Evolutionary conservation across 2,797 vertebrate species (phyloP), one percentile per base, ranked within the genome.

Genomic region (Gallinago stenura): DNA sequence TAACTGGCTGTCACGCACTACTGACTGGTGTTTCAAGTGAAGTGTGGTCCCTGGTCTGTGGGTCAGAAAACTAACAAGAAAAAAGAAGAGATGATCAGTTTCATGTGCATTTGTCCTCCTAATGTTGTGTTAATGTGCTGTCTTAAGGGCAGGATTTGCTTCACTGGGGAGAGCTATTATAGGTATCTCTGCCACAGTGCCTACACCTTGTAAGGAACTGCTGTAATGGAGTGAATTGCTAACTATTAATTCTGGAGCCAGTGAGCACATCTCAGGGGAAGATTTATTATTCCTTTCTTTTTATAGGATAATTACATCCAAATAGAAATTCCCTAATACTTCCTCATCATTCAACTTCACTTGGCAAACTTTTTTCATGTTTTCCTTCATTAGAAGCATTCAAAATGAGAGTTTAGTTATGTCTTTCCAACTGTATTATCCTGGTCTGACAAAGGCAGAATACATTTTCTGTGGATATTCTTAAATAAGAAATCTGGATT

Each of bases 241-340:
- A 31, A 37, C 43, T 69, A 17, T 70, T 72, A 33, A 45, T 87
- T 85, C 39, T 71, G 45, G 12, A 87, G n/a, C 30, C 60, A 82
- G 71, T 4, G 6, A 95, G 60, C 33, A 56, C 15, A 17, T 91
- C 48, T 56, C 56, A 39, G 46, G 22, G 19, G 4, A 85, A 66
- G 45, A 66, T 85, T 77, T 85, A 56, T 89, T 93, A 39, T 62
- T 76, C 14, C 18, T 58, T 87, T 95, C 71, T 58, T 35, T 94
- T 57, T 61, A 46, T 81, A 71, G 37, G 81, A 54, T 41, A 89
- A 31, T 46, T 72, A 20, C 22, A 66, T 46, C 33, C 43, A 73
- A 88, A 78, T 41, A 88, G 31, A 71, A 70, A 48, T 75, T 81
- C 91, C 21, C 19, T 78, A 4, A 8, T 78, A n/a, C 21, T 83